Evolutionary conservation across 2,113 vertebrate genomes (phyloP).

Genomic region (Campylomormyrus tamandua): DNA sequence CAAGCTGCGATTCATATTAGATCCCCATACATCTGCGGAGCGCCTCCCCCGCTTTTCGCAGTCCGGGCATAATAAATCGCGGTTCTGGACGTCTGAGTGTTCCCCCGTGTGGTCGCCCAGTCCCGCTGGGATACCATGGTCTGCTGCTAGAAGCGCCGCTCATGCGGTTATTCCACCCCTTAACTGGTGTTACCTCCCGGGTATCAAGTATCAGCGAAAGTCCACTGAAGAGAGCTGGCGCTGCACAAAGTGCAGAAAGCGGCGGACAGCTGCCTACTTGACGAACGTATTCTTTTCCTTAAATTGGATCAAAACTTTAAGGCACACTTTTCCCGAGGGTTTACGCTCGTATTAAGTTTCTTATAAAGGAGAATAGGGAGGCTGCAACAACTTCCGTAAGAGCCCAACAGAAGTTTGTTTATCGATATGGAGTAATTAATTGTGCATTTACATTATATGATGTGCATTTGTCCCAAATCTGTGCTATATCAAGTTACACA

Average conservation of each 20-base stretch:
- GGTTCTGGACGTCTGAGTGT: constrained; percentile 21
- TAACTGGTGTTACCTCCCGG: constrained; percentile 25
- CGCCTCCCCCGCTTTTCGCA: constrained; percentile 21
- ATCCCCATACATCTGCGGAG: constrained; percentile 36
- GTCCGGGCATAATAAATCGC: not conserved
- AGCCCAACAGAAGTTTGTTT: not conserved
- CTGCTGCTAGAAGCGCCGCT: constrained; percentile 20
- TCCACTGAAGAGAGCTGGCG: not conserved
- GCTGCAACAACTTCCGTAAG: not conserved
- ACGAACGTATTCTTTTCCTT: not conserved
- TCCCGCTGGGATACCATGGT: constrained; percentile 24
- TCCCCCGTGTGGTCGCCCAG: constrained; percentile 14
- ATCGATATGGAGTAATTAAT: not conserved
- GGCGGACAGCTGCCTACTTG: not conserved
- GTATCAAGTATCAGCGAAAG: constrained; percentile 47
- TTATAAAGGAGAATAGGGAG: not conserved
- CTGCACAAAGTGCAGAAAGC: not conserved
- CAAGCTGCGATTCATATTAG: constrained; percentile 40
- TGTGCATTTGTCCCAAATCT: not conserved
- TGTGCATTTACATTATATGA: not conserved
- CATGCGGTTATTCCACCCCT: constrained; percentile 13
- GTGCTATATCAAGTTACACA: not conserved
- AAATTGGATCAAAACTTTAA: not conserved
- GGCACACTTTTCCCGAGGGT: not conserved
- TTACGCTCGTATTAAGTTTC: not conserved